phyloP scores from a whole-genome alignment of 2,797 vertebrate species.

The Gobio occitaniae region DNA sequence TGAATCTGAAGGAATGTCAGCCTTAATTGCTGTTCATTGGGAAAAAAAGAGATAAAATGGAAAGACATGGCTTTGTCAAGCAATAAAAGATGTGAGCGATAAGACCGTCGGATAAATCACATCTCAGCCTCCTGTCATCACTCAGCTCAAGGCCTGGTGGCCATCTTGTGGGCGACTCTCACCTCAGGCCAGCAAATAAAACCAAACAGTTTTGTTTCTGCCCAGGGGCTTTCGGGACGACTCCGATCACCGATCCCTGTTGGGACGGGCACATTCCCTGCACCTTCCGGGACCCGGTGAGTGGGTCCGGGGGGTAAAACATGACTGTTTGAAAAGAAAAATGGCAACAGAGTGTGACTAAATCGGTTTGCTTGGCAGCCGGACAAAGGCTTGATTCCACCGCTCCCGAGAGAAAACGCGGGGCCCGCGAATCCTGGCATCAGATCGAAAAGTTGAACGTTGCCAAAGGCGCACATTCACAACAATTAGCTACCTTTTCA shows the following conservation, averaged over 20 bases:
- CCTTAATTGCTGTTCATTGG: conserved; percentile 52
- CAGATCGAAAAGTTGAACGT: conserved; percentile 60
- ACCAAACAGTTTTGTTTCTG: conserved; percentile 86
- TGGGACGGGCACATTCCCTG: conserved; percentile 26
- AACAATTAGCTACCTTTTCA: conserved; percentile 66
- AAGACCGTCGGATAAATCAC: conserved; percentile 86
- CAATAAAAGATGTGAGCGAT: conserved; percentile 71
- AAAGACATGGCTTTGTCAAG: conserved; percentile 65
- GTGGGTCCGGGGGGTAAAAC: conserved; percentile 56
- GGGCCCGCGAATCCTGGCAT: conserved; percentile 61
- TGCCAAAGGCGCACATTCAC: conserved; percentile 65
- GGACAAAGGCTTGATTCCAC: conserved; percentile 68
- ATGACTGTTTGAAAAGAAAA: conserved; percentile 72
- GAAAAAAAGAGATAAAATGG: conserved; percentile 83
- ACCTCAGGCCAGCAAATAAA: conserved; percentile 84
- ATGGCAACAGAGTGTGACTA: conserved; percentile 72
- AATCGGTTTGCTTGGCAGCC: conserved; percentile 77
- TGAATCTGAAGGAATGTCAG: conserved; percentile 52
- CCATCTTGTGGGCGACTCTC: conserved; percentile 78
- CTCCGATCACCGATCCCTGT: conserved; percentile 33
- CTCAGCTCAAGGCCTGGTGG: conserved; percentile 86
- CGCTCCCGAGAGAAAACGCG: conserved; percentile 54
- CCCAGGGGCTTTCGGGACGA: conserved; percentile 52
- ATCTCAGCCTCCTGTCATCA: conserved; percentile 79
- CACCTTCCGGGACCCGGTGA: conserved; percentile 21